Evolutionary conservation across 1,140 invertebrate species (phyloP).

Genomic region (Akabosia matsudoensis): DNA sequence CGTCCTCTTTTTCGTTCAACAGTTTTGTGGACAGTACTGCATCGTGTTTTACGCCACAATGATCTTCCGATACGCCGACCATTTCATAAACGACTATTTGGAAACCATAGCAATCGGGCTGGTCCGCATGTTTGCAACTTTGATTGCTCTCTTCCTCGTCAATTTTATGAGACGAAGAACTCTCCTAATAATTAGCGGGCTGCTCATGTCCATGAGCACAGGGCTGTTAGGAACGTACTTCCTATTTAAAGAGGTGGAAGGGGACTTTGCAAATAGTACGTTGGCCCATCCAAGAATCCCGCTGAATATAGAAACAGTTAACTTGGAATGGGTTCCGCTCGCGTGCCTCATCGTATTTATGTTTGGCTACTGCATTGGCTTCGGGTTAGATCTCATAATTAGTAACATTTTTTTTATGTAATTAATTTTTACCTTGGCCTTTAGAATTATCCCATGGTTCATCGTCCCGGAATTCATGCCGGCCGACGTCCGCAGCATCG

Average conservation of each 20-base stretch:
- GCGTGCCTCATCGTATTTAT: slow-evolving; percentile 46
- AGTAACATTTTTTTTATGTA: neutral
- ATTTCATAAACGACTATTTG: slow-evolving; percentile 45
- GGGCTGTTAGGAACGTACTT: slow-evolving; percentile 47
- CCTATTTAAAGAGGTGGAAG: slow-evolving; percentile 43
- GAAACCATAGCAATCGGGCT: slow-evolving; percentile 46
- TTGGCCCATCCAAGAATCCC: neutral
- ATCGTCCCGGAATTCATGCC: slow-evolving; percentile 39
- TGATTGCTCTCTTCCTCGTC: slow-evolving; percentile 48
- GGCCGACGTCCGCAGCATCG: slow-evolving; percentile 17
- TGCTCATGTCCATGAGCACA: slow-evolving; percentile 43
- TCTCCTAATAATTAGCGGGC: slow-evolving; percentile 46
- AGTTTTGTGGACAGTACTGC: slow-evolving; percentile 72
- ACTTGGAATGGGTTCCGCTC: slow-evolving; percentile 47
- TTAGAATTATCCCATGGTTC: slow-evolving; percentile 33
- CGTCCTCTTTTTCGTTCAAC: slow-evolving; percentile 70
- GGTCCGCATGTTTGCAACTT: slow-evolving; percentile 44
- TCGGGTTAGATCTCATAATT: neutral
- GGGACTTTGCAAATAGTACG: slow-evolving; percentile 24
- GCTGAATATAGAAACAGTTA: slow-evolving; percentile 3
- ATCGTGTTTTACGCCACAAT: slow-evolving; percentile 69
- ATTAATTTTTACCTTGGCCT: neutral
- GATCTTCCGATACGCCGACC: slow-evolving; percentile 55
- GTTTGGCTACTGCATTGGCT: slow-evolving; percentile 43
- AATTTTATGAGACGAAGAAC: slow-evolving; percentile 53